These are phyloP conservation scores for Anguilla japonica DNA, from an alignment of 2,113 vertebrate species.

Conservation along the genomic window DNA sequence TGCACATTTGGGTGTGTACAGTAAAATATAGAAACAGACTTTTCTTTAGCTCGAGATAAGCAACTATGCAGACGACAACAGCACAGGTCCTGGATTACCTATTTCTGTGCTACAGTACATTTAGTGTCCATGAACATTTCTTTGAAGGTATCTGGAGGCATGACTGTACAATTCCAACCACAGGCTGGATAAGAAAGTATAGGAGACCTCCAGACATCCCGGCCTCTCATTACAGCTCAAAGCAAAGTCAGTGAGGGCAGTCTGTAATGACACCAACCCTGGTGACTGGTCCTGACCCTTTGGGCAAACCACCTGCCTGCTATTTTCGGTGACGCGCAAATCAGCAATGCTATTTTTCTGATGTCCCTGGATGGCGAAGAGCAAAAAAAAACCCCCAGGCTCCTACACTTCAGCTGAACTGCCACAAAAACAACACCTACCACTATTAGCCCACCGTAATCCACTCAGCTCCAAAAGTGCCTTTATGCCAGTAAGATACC, in stretches of 20 bases:
- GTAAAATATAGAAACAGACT: not conserved
- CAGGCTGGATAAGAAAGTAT: not conserved
- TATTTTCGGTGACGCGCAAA: not conserved
- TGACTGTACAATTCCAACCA: not conserved
- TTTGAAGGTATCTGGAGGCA: not conserved
- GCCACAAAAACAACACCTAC: not conserved
- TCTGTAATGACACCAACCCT: not conserved
- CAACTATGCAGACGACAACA: not conserved
- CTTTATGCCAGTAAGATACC: conserved; percentile 21
- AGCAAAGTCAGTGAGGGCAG: not conserved
- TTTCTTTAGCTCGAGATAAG: not conserved
- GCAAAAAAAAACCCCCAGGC: not conserved
- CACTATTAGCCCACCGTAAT: not conserved
- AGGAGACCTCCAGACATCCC: not conserved
- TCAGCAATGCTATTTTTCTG: not conserved
- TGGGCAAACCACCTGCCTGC: not conserved
- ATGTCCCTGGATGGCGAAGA: not conserved
- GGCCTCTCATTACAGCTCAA: not conserved
- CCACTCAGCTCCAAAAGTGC: not conserved
- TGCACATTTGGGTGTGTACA: not conserved
- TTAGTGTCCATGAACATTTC: not conserved
- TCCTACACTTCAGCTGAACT: too few relatives aligned
- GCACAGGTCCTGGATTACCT: not conserved
- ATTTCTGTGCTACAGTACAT: not conserved
- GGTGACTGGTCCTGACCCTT: not conserved